Evolutionary conservation across 2,113 vertebrate genomes (phyloP).

Genomic region (human (Homo sapiens)): GRCh38 chr18:45049001-45049500

Average conservation of each 20-base stretch:
- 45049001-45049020: neutral
- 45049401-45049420: neutral
- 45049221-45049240: neutral
- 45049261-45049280: neutral
- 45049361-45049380: neutral
- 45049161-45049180: neutral
- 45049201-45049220: neutral
- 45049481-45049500: neutral
- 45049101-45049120: neutral
- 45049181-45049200: neutral
- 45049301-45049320: neutral
- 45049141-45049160: neutral
- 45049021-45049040: neutral
- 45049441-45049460: neutral
- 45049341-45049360: neutral
- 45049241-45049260: neutral
- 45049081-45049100: neutral
- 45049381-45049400: neutral
- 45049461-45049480: neutral
- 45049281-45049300: neutral
- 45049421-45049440: neutral
- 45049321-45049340: neutral
- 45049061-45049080: neutral
- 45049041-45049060: neutral
- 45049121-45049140: neutral